Evolutionary conservation across 2,888 invertebrate species (phyloP).

Genomic region (Oxystoma pomonae): DNA sequence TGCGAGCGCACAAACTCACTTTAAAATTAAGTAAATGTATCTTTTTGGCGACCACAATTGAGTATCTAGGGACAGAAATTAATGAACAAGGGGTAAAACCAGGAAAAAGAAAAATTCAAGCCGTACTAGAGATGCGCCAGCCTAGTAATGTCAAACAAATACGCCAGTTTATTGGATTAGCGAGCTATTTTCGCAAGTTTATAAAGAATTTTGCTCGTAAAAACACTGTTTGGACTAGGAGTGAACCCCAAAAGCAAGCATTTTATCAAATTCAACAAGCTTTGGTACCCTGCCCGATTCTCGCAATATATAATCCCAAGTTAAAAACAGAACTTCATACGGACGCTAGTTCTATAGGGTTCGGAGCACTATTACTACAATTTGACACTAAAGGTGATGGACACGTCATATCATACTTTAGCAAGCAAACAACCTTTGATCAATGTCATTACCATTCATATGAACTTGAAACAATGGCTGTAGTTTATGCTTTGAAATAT

Average conservation of each 20-base stretch:
- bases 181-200: slow-evolving; percentile 26
- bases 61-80: slow-evolving; percentile 27
- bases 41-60: slow-evolving; percentile 22
- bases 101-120: slow-evolving; percentile 21
- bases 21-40: slow-evolving; percentile 25
- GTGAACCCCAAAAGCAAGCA: slow-evolving; percentile 15
- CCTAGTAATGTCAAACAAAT: slow-evolving; percentile 23
- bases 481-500: slow-evolving; percentile 23
- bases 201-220: slow-evolving; percentile 21
- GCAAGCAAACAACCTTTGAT: slow-evolving; percentile 23
- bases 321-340: slow-evolving; percentile 26
- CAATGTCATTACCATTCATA: slow-evolving; percentile 25
- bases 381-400: slow-evolving; percentile 7
- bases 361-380: slow-evolving; percentile 23
- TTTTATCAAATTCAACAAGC: slow-evolving; percentile 9
- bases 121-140: slow-evolving; percentile 18
- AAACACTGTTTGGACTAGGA: slow-evolving; percentile 19
- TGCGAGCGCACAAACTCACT: slow-evolving; percentile 21
- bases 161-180: slow-evolving; percentile 24
- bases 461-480: slow-evolving; percentile 28
- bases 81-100: slow-evolving; percentile 24
- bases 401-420: slow-evolving; percentile 24
- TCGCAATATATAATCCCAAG: slow-evolving; percentile 23
- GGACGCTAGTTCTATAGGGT: slow-evolving; percentile 21
- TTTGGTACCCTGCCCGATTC: slow-evolving; percentile 19